Evolutionary conservation across 2,888 invertebrate species (phyloP).

Genomic region (Latrodectus elegans): DNA sequence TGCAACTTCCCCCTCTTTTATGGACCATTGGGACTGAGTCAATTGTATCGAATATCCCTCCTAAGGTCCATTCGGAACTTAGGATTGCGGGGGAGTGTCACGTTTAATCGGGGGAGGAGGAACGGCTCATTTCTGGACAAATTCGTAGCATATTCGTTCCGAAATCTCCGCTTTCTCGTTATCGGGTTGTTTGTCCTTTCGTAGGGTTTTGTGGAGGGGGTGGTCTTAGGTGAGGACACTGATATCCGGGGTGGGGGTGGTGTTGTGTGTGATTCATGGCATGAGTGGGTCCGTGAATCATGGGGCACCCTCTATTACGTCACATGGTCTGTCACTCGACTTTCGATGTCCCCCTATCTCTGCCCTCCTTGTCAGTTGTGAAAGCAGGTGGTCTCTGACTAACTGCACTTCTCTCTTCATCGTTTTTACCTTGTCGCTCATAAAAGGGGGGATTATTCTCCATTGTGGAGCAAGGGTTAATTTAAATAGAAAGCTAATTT

Average conservation of each 20-base stretch:
- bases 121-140: constrained; percentile 29
- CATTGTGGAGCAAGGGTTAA: neutral
- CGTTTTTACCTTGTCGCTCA: neutral
- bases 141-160: constrained; percentile 39
- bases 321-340: constrained; percentile 20
- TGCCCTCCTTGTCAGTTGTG: constrained; percentile 34
- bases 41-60: too few species aligned
- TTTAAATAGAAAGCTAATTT: neutral
- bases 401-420: constrained; percentile 13
- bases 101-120: neutral
- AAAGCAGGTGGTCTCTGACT: constrained; percentile 64
- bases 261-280: constrained; percentile 57
- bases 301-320: constrained; percentile 56
- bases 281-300: constrained; percentile 67
- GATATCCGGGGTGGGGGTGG: constrained; percentile 50
- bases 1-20: too few species aligned
- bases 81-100: neutral
- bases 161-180: constrained; percentile 55
- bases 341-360: constrained; percentile 1
- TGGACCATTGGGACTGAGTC: too few species aligned
- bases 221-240: constrained; percentile 50
- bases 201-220: neutral
- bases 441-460: too few species aligned
- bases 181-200: constrained; percentile 47
- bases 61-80: too few species aligned